Evolutionary conservation across 2,113 vertebrate species (phyloP).

Genomic region (Phasianus colchicus): DNA sequence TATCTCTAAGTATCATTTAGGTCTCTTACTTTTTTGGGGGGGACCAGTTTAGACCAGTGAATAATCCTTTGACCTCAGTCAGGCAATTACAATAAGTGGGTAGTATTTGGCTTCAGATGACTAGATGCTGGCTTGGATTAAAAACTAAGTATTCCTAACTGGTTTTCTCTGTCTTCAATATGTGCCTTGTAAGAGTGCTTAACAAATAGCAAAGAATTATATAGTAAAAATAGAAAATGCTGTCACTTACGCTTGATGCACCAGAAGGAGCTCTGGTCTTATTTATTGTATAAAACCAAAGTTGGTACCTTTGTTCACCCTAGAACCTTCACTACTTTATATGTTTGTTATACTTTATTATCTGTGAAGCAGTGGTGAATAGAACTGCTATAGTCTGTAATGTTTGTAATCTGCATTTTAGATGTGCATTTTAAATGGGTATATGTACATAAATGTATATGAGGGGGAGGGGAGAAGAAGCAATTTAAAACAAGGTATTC

Average conservation of each 20-base stretch:
- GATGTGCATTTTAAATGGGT: neutral
- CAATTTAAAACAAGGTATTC: neutral
- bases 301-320: neutral
- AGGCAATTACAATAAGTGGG: neutral
- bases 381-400: neutral
- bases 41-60: neutral
- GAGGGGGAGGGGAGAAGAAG: neutral
- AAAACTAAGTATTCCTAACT: neutral
- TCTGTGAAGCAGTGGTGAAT: neutral
- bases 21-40: neutral
- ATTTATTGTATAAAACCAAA: neutral
- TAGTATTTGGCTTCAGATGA: neutral
- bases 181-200: neutral
- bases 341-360: neutral
- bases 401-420: neutral
- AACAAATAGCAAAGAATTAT: neutral
- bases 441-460: neutral
- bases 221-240: neutral
- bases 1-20: neutral
- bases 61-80: constrained; percentile 15
- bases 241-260: neutral
- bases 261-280: neutral
- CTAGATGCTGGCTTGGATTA: neutral
- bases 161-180: neutral
- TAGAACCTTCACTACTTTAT: neutral